Conservation (phyloP, 2,888 invertebrate species). For the Drosophila lacicola region DNA sequence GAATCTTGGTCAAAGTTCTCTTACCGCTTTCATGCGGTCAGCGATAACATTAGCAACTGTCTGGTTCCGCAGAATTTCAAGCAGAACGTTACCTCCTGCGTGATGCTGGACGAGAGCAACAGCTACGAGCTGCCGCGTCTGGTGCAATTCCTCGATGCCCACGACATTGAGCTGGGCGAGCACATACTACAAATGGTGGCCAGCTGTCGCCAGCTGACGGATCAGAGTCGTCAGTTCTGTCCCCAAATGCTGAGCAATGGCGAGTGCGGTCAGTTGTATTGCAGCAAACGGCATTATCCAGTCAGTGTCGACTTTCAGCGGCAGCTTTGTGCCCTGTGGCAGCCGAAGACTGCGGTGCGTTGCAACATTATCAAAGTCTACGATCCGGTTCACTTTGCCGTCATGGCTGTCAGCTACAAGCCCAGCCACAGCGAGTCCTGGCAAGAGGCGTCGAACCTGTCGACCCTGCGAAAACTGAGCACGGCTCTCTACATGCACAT, state of each 20-base stretch:
- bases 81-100: conserved; percentile 3
- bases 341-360: conserved; percentile 19
- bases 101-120: conserved; percentile 54
- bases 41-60: conserved; percentile 39
- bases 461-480: background rate
- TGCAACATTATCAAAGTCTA: conserved; percentile 39
- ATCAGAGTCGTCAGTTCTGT: conserved; percentile 24
- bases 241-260: conserved; percentile 27
- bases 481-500: conserved; percentile 30
- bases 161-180: conserved; percentile 24
- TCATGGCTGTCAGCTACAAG: conserved; percentile 40
- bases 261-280: conserved; percentile 29
- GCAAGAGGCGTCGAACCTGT: conserved; percentile 10
- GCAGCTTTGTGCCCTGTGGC: background rate
- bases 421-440: conserved; percentile 13
- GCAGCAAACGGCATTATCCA: conserved; percentile 38
- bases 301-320: conserved; percentile 24
- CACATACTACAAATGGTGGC: conserved; percentile 10
- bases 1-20: conserved; percentile 45
- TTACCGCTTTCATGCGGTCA: conserved; percentile 42
- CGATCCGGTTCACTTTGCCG: conserved; percentile 41
- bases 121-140: conserved; percentile 18
- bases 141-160: conserved; percentile 40
- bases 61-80: background rate
- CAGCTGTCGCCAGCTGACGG: conserved; percentile 16